Percentiles rank a stretch among this genome's conserved stretches.
Conservation (phyloP, 2,797 vertebrate species). For the Phrynocephalus vlangalii region DNA sequence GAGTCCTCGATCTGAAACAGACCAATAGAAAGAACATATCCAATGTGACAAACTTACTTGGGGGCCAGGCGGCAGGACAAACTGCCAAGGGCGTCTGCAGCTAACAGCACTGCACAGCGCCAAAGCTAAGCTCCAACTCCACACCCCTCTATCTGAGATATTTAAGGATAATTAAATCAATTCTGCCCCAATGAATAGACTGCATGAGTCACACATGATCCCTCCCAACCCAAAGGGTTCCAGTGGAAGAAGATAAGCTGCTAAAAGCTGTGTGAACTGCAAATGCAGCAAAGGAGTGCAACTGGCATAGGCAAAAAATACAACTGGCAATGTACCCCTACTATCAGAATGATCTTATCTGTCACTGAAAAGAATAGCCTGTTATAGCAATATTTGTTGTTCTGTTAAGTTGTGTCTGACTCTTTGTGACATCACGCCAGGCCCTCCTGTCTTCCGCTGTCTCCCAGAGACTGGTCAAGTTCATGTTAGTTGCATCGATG, state of each 20-base stretch:
- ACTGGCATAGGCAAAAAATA: not conserved
- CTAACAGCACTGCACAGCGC: not conserved
- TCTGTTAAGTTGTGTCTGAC: no score
- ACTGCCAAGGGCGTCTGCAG: constrained; percentile 13
- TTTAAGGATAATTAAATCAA: constrained; percentile 25
- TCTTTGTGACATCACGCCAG: no score
- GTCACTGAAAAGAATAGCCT: not conserved
- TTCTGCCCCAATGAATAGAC: not conserved
- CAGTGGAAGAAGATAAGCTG: constrained; percentile 7
- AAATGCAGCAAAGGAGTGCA: not conserved
- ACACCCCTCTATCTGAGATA: not conserved
- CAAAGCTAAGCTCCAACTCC: not conserved
- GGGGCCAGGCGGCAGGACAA: not conserved
- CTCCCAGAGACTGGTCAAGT: no score
- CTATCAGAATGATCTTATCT: not conserved
- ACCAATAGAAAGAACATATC: not conserved
- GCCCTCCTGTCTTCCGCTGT: no score
- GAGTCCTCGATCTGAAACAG: not conserved
- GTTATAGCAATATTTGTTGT: no score
- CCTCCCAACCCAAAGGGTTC: not conserved
- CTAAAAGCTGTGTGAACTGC: not conserved
- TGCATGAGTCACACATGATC: not conserved
- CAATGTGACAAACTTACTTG: not conserved
- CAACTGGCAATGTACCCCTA: not conserved
- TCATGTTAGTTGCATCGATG: no score